phyloP scores from a whole-genome alignment of 1,140 invertebrate species.

The Archivesica marissinica region DNA sequence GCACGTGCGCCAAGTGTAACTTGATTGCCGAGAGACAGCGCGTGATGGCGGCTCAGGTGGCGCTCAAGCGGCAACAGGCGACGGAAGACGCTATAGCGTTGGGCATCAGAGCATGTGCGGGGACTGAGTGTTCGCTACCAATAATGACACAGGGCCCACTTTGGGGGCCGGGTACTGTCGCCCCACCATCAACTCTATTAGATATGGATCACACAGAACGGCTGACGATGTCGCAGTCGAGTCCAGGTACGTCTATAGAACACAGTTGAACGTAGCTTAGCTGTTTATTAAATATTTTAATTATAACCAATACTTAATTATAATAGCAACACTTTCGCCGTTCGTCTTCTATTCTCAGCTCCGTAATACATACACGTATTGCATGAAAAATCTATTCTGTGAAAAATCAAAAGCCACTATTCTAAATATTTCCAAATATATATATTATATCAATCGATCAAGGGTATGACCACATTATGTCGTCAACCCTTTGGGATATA shows the following conservation, averaged over 20 bases:
- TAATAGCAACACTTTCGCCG: too few species aligned
- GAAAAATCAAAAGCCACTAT: too few species aligned
- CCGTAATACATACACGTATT: too few species aligned
- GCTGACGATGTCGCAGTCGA: constrained; percentile 2
- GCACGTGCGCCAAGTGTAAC: constrained; percentile 92
- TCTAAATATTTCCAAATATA: too few species aligned
- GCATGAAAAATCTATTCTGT: too few species aligned
- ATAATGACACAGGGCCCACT: constrained; percentile 96
- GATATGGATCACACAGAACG: constrained; percentile 28
- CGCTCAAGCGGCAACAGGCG: constrained; percentile 97
- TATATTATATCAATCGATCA: too few species aligned
- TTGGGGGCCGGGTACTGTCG: constrained; percentile 86
- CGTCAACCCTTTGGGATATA: too few species aligned
- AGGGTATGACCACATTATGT: too few species aligned
- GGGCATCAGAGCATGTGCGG: constrained; percentile 93
- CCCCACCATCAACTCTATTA: constrained; percentile 67
- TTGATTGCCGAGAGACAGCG: constrained; percentile 87
- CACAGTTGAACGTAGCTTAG: too few species aligned
- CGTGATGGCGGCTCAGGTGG: constrained; percentile 90
- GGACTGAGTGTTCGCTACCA: constrained; percentile 90
- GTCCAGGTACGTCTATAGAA: constrained; percentile 26
- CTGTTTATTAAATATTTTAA: too few species aligned
- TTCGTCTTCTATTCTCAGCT: too few species aligned
- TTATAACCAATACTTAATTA: too few species aligned
- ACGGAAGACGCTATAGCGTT: constrained; percentile 98